These are phyloP conservation scores for Rhamnusium bicolor DNA, from an alignment of 2,888 invertebrate species.

Conservation along the genomic window DNA sequence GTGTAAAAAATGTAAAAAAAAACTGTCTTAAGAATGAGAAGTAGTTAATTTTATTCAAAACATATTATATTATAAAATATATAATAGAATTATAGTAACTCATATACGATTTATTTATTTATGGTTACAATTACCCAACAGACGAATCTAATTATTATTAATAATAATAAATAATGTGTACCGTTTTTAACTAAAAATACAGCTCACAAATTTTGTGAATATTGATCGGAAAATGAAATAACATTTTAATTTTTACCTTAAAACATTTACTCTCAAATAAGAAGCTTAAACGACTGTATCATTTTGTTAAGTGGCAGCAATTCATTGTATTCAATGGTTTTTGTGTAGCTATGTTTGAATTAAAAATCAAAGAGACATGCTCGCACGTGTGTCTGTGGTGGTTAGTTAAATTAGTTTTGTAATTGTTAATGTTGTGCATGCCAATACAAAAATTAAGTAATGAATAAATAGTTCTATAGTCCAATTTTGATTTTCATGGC, in stretches of 20 bases:
- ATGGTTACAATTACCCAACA: no score
- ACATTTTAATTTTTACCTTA: neutral
- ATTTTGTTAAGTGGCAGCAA: conserved; percentile 35
- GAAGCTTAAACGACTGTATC: conserved; percentile 42
- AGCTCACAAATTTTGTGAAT: no score
- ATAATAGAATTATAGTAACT: no score
- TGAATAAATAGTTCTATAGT: neutral
- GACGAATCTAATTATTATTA: no score
- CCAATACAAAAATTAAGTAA: conserved; percentile 43
- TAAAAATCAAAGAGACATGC: conserved; percentile 58
- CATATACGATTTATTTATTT: no score
- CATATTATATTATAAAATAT: no score
- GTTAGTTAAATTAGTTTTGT: conserved; percentile 53
- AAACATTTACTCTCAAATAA: conserved; percentile 5
- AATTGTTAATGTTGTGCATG: conserved; percentile 56
- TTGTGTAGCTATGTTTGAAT: conserved; percentile 51
- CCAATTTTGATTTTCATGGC: conserved; percentile 18
- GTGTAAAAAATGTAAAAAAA: no score
- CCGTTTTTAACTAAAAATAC: no score
- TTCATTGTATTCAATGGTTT: conserved; percentile 23
- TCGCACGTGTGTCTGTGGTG: conserved; percentile 59
- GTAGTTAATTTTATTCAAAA: no score
- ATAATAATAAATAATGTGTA: no score
- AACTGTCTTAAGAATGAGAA: no score
- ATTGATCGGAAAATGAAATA: neutral